A percentile compares a stretch with the other conserved stretches of the same genome.
Conservation (phyloP, 23 tunicate genomes). For the Trididemnum miniatum region DNA sequence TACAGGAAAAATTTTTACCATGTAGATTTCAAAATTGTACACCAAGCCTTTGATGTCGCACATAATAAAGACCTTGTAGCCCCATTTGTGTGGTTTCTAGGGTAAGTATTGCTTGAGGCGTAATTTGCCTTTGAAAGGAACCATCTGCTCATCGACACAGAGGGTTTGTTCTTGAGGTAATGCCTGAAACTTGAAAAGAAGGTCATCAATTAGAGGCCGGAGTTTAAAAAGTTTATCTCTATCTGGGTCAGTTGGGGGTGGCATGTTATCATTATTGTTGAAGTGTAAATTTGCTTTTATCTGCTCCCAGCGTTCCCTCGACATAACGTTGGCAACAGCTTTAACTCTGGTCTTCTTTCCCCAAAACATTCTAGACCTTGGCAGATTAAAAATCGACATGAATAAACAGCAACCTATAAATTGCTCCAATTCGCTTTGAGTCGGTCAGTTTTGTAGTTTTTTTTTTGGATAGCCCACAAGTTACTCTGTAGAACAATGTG, state of each 20-base stretch:
- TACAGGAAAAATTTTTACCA: background rate
- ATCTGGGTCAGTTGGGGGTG: background rate
- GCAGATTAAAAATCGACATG: background rate
- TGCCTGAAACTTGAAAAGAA: background rate
- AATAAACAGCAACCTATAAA: background rate
- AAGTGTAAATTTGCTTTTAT: background rate
- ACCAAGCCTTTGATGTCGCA: background rate
- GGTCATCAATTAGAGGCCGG: background rate
- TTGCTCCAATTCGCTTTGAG: background rate
- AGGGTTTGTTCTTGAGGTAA: background rate
- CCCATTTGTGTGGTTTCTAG: background rate
- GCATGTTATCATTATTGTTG: background rate
- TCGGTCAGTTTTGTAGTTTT: background rate
- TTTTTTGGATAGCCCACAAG: background rate
- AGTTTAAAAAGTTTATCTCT: background rate
- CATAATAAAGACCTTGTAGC: background rate
- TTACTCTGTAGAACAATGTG: background rate
- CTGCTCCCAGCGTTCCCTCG: background rate
- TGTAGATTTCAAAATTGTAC: background rate
- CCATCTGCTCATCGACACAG: constrained; percentile 17
- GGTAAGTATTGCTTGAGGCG: constrained; percentile 5
- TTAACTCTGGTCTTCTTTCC: background rate
- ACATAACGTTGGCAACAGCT: background rate
- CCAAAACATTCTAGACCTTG: background rate
- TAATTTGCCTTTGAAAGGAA: constrained; percentile 8